Base-by-base conservation (phyloP, 2,113 vertebrate genomes). In the Thalassarche chlororhynchos region DNA sequence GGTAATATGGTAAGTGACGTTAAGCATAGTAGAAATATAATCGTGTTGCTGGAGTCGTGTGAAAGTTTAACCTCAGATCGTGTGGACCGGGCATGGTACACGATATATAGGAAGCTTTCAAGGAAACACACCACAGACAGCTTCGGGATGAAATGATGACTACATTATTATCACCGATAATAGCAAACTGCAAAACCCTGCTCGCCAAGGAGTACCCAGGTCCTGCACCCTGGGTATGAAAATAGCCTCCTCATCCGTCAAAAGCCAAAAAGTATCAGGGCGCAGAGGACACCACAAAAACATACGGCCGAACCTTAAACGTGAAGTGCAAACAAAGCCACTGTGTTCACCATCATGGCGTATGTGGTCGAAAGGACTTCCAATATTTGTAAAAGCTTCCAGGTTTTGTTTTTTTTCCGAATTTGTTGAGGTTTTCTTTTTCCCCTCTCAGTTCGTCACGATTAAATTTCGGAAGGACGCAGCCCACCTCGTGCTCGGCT, bases 251-350 rank as follows among this genome's bases (percentile, higher is more conserved):
- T 49, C 32, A 36, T 47, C 31, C 0, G 0, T 46, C 70, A 79
- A 87, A 89, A 91, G 34, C 36, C 46, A 44, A 38, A 91, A 86
- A 85, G 52, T 51, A 62, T 29, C 49, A 42, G n/a, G 17, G 61
- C 0, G 0, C 52, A 49, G 62, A 77, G n/a, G 38, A 13, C 24
- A n/a, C 26, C 78, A 47, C 47, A 60, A 77, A 94, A 94, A 92
- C 32, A 57, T 6, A 31, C 8, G 17, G 38, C 69, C 28, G 38
- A 94, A 68, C 47, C 49, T 66, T 65, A 89, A 87, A 70, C 8
- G 19, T 55, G 77, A 87, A 86, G n/a, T 28, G 49, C 65, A 96
- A 94, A 96, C 89, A 97, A 96, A 95, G 96, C 90, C 88, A 83
- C 77, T 60, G 51, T 38, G 80, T 28, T 92, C 79, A 91, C 82